Evolutionary conservation across 2,888 invertebrate species (phyloP).

Genomic region (Campoplex nolae): DNA sequence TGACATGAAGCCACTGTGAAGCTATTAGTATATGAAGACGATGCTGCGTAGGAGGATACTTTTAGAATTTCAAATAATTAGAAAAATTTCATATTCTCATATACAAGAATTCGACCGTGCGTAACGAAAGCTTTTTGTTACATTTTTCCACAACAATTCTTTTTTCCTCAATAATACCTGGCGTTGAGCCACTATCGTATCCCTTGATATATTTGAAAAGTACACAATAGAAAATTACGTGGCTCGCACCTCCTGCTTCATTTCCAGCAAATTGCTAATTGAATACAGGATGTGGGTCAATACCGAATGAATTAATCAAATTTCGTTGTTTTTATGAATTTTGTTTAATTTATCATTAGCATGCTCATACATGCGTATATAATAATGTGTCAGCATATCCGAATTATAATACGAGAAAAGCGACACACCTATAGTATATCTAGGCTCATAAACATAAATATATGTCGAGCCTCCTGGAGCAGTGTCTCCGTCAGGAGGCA

Average conservation of each 20-base stretch:
- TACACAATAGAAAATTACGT: background rate
- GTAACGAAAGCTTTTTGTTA: no score
- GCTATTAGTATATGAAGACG: background rate
- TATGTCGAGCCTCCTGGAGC: slow-evolving; percentile 56
- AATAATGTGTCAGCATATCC: background rate
- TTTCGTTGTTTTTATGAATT: background rate
- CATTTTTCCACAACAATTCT: no score
- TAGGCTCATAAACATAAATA: slow-evolving; percentile 37
- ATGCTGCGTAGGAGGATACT: no score
- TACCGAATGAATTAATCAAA: background rate
- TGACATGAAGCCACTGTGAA: background rate
- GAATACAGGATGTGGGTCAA: background rate
- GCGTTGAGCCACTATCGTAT: no score
- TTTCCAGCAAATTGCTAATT: background rate
- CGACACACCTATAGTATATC: slow-evolving; percentile 16
- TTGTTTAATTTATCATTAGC: background rate
- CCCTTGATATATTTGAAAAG: no score
- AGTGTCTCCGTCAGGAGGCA: slow-evolving; percentile 45
- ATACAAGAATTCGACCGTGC: no score
- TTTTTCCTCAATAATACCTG: no score
- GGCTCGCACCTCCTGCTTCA: background rate
- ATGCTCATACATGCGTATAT: background rate
- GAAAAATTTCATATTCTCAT: no score
- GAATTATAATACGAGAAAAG: slow-evolving; percentile 3
- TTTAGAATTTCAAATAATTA: no score